phyloP scores from a whole-genome alignment of 2,113 vertebrate genomes.

The Labeo rohita region DNA sequence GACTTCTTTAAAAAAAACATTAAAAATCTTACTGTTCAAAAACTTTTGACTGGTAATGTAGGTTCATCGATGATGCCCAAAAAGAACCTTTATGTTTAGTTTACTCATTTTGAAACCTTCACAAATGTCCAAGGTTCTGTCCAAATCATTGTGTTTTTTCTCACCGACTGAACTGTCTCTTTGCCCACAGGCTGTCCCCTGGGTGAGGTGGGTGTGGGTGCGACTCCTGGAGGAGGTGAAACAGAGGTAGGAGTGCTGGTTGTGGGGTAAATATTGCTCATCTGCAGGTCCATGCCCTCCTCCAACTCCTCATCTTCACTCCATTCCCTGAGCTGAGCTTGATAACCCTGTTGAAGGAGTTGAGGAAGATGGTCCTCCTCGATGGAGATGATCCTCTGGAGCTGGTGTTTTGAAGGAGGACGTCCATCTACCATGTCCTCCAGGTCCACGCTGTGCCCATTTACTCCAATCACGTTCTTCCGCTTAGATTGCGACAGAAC shows the following conservation, averaged over 20 bases:
- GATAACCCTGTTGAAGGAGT: slow-evolving; percentile 75
- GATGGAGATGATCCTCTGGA: slow-evolving; percentile 92
- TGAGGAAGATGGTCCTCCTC: slow-evolving; percentile 94
- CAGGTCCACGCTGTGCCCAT: slow-evolving; percentile 46
- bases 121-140: neutral
- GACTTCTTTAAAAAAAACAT: too few relatives aligned
- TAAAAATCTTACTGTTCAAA: too few relatives aligned
- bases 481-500: slow-evolving; percentile 60
- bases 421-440: neutral
- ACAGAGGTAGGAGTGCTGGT: slow-evolving; percentile 33
- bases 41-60: neutral
- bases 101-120: neutral
- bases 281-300: slow-evolving; percentile 63
- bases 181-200: slow-evolving; percentile 86
- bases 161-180: slow-evolving; percentile 72
- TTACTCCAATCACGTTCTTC: slow-evolving; percentile 69
- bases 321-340: slow-evolving; percentile 70
- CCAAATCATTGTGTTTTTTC: neutral
- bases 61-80: neutral
- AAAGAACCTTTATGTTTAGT: neutral
- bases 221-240: neutral
- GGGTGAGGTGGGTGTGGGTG: slow-evolving; percentile 68
- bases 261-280: slow-evolving; percentile 61
- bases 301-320: slow-evolving; percentile 65
- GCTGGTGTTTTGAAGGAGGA: slow-evolving; percentile 37